Base-by-base conservation (phyloP, 2,113 vertebrate genomes). In the Toxotes chatareus region DNA sequence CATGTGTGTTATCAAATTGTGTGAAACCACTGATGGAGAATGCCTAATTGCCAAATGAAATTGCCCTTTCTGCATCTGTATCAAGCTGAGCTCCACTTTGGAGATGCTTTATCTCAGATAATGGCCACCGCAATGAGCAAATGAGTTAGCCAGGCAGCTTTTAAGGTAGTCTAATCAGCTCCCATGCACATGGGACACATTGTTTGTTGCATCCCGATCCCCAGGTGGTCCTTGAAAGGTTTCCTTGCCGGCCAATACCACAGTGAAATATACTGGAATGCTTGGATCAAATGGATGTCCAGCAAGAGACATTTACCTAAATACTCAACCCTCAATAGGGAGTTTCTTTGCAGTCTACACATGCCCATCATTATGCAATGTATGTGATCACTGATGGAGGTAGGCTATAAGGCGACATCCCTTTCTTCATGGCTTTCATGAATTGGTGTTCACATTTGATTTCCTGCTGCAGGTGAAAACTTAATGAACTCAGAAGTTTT, bases 211-310 rank as follows among this genome's bases (percentile, higher is more conserved):
- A 49, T 40, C 9, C 59, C 44, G 27, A 72, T 76, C 83, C 59
- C 76, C 70, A 74, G 78, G 80, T 64, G 77, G 61, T 73, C 57
- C 31, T 27, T 56, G 70, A 79, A 79, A 77, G 67, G 67, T n/a
- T 42, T n/a, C 36, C 60, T 32, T 11, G 14, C 44, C 32, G 83
- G n/a, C 46, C 44, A 47, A 16, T 46, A 32, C 73, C 51, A 17
- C 19, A 72, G 64, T 76, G 57, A 80, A 83, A 77, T 38, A 73
- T 59, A 67, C 49, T 55, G 51, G 21, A 61, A 68, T 73, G n/a
- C 32, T 70, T n/a, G 21, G 7, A 82, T 56, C 47, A 63, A 87
- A 80, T 62, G 11, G 73, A 67, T 4, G 7, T 57, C 38, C 61
- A 72, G 47, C 61, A 59, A 76, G 34, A 71, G 16, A 27, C 57